These are phyloP conservation scores for Oncorhynchus gorbuscha DNA, from an alignment of 2,113 vertebrate species.

Conservation along the genomic window DNA sequence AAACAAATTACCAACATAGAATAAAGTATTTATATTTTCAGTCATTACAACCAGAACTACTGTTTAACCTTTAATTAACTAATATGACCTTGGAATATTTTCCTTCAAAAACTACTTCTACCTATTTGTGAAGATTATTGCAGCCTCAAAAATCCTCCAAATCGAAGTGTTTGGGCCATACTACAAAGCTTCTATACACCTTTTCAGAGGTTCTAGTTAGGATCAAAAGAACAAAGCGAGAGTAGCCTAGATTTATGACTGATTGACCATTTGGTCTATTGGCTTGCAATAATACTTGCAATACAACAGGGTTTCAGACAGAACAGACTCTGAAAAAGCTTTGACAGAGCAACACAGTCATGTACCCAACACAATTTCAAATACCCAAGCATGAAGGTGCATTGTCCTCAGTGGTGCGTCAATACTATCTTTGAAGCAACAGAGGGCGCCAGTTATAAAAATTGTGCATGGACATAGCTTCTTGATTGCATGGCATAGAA, in stretches of 20 bases:
- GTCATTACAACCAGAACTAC: too few relatives aligned
- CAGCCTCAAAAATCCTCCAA: neutral
- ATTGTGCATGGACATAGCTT: neutral
- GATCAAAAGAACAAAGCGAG: neutral
- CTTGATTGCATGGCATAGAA: neutral
- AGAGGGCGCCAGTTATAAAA: constrained; percentile 40
- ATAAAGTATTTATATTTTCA: too few relatives aligned
- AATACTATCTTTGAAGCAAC: constrained; percentile 25
- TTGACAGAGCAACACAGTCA: neutral
- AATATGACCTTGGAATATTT: too few relatives aligned
- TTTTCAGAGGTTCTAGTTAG: neutral
- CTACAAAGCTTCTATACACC: too few relatives aligned
- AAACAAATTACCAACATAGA: too few relatives aligned
- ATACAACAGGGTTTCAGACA: neutral
- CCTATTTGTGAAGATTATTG: neutral
- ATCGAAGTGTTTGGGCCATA: neutral
- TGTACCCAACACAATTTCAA: neutral
- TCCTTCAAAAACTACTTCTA: too few relatives aligned
- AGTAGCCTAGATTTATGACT: neutral
- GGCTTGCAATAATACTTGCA: too few relatives aligned
- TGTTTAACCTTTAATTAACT: too few relatives aligned
- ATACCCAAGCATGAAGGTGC: neutral
- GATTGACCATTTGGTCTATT: neutral
- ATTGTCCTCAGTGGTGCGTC: neutral
- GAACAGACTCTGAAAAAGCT: neutral